These are phyloP conservation scores for Rhabdornis inornatus DNA, from an alignment of 2,113 vertebrate genomes.

Conservation along the genomic window DNA sequence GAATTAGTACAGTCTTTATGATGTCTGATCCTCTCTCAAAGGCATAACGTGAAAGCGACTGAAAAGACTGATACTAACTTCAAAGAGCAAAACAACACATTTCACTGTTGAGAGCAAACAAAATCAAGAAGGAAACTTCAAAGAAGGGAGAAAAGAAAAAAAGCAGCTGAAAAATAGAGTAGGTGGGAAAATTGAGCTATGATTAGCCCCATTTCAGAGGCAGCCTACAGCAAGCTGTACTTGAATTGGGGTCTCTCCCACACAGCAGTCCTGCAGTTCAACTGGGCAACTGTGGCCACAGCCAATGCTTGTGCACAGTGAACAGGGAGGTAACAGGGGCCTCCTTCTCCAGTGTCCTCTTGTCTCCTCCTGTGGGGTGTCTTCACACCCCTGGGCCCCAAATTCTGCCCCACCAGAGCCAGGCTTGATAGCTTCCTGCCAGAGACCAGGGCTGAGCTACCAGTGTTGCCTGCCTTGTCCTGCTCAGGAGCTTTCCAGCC, in stretches of 20 bases:
- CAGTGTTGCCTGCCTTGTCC: background rate
- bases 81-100: background rate
- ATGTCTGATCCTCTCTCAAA: background rate
- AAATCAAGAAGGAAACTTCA: background rate
- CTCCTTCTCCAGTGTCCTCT: background rate
- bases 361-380: background rate
- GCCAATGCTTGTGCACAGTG: fast-evolving
- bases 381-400: background rate
- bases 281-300: background rate
- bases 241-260: fast-evolving
- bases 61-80: background rate
- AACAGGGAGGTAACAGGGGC: background rate
- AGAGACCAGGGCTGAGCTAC: background rate
- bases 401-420: background rate
- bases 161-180: background rate
- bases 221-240: background rate
- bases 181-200: background rate
- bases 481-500: background rate
- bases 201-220: background rate
- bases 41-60: background rate
- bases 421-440: background rate
- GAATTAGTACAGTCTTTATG: background rate
- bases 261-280: background rate
- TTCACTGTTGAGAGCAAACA: background rate
- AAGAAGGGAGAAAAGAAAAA: background rate